phyloP scores from a whole-genome alignment of 2,888 invertebrate genomes.

The Leptopterna dolabrata region DNA sequence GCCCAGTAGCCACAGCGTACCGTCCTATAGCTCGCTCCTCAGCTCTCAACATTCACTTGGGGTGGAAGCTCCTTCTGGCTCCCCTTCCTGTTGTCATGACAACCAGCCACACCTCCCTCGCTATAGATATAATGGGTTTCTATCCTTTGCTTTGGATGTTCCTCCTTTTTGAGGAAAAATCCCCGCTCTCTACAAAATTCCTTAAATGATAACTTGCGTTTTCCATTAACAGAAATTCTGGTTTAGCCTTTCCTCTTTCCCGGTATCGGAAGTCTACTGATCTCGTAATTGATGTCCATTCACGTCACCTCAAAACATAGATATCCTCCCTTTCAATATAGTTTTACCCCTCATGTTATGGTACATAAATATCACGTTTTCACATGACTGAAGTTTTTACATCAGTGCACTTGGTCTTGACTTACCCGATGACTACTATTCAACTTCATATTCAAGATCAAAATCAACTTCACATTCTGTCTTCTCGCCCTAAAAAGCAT shows the following conservation, averaged over 20 bases:
- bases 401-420: no score
- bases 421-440: no score
- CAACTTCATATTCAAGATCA: no score
- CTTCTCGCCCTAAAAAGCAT: no score
- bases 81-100: constrained; percentile 7
- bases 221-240: background rate
- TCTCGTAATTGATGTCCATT: background rate
- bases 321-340: no score
- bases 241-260: background rate
- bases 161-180: background rate
- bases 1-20: background rate
- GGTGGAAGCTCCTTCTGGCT: background rate
- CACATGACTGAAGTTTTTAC: no score
- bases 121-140: background rate
- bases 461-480: no score
- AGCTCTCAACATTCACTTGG: background rate
- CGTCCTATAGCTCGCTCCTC: background rate
- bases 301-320: background rate
- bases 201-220: background rate
- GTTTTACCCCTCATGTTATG: no score
- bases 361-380: no score
- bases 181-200: background rate
- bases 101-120: background rate
- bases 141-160: background rate
- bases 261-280: background rate